These are phyloP conservation scores for Takifugu ocellatus DNA, from an alignment of 2,797 vertebrate genomes.

Conservation along the genomic window DNA sequence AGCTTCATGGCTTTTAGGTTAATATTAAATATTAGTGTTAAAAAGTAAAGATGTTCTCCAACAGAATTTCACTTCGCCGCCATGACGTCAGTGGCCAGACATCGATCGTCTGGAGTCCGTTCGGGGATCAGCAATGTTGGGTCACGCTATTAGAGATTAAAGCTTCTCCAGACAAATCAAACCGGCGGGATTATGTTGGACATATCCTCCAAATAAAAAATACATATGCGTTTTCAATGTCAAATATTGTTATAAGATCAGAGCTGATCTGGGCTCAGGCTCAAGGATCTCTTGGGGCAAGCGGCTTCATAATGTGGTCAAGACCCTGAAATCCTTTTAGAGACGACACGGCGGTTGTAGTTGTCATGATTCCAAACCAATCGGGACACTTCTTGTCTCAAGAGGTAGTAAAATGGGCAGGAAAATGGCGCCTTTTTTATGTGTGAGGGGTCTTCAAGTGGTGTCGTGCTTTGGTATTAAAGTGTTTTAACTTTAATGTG, in stretches of 20 bases:
- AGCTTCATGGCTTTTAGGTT: no score
- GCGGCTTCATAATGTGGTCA: constrained; percentile 18
- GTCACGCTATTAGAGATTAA: constrained; percentile 40
- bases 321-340: constrained; percentile 1
- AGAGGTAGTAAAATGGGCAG: no score
- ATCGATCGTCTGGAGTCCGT: constrained; percentile 28
- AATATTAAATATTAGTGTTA: constrained; percentile 15
- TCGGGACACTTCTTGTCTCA: no score
- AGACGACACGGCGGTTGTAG: not conserved
- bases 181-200: constrained; percentile 22
- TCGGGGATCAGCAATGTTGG: constrained; percentile 12
- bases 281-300: not conserved
- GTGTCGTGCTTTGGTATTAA: no score
- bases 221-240: constrained; percentile 21
- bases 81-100: constrained; percentile 20
- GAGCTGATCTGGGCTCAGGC: no score
- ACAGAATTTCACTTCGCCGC: constrained; percentile 27
- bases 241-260: not conserved
- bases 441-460: no score
- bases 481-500: no score
- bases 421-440: no score
- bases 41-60: constrained; percentile 33
- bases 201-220: constrained; percentile 28
- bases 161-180: constrained; percentile 21
- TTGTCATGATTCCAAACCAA: no score